These are phyloP conservation scores for Heteromyza rotundicornis DNA, from an alignment of 2,888 invertebrate species.

Conservation along the genomic window DNA sequence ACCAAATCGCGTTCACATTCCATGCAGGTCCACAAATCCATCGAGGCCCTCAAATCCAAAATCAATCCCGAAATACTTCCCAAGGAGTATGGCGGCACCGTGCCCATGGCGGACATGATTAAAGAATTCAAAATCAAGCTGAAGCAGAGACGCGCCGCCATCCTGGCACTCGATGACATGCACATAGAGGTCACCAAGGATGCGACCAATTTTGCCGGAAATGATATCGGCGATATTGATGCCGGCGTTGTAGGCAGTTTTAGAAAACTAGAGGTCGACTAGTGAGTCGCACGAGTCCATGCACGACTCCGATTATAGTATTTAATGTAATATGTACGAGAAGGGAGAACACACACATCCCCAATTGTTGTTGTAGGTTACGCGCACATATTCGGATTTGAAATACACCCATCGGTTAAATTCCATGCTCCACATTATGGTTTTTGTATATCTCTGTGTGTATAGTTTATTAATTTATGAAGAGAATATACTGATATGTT, in stretches of 20 bases:
- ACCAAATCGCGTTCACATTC: too few species aligned
- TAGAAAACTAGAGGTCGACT: constrained; percentile 84
- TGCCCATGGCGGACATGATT: constrained; percentile 82
- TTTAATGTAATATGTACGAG: constrained; percentile 3
- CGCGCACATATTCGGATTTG: background rate
- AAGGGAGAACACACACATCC: background rate
- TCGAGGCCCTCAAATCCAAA: constrained; percentile 75
- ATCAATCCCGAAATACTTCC: constrained; percentile 80
- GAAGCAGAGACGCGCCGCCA: constrained; percentile 69
- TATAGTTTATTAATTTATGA: constrained; percentile 15
- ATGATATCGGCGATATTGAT: constrained; percentile 73
- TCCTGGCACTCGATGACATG: constrained; percentile 79
- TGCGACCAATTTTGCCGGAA: constrained; percentile 65
- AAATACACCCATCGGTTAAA: constrained; percentile 7
- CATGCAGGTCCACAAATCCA: constrained; percentile 71
- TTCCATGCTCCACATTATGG: background rate
- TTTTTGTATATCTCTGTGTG: constrained; percentile 2
- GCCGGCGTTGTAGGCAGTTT: constrained; percentile 82
- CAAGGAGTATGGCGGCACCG: constrained; percentile 86
- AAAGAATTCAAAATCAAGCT: constrained; percentile 73
- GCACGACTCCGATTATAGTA: constrained; percentile 1
- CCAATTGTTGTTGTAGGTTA: background rate
- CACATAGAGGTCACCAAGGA: constrained; percentile 70
- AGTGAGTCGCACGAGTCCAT: constrained; percentile 36
- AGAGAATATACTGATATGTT: background rate